Conservation (phyloP, 2,797 vertebrate species). For the Hydrolagus colliei region DNA sequence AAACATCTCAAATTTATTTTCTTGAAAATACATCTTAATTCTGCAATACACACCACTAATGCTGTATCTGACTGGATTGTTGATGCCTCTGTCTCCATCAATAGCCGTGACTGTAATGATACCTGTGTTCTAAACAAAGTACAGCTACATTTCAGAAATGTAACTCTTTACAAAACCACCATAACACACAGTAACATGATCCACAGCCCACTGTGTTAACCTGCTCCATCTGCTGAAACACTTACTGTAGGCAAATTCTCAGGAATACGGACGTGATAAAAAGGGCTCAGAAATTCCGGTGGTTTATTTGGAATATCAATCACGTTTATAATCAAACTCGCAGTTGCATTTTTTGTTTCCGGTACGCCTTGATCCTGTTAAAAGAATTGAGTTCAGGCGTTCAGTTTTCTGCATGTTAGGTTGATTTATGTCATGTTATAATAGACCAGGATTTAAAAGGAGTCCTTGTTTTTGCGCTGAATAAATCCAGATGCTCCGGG, state of each 20-base stretch:
- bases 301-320: conserved; percentile 23
- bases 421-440: background rate
- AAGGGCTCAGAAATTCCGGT: background rate
- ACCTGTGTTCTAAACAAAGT: conserved; percentile 16
- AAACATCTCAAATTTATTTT: background rate
- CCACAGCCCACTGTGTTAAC: background rate
- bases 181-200: background rate
- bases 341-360: conserved; percentile 9
- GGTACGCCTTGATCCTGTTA: conserved; percentile 26
- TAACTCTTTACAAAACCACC: background rate
- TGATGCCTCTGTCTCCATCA: conserved; percentile 28
- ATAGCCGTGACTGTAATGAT: conserved; percentile 19
- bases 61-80: conserved; percentile 17
- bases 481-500: background rate
- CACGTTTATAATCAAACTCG: conserved; percentile 18
- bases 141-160: background rate
- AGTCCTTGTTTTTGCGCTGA: background rate
- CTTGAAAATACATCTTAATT: background rate
- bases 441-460: too few species aligned
- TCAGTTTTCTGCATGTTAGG: background rate
- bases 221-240: background rate
- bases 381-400: background rate
- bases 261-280: conserved; percentile 20
- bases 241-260: conserved; percentile 20
- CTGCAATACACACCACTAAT: conserved; percentile 11